Conservation (phyloP, 1,140 invertebrate species). For the Brachionus paranguensis region DNA sequence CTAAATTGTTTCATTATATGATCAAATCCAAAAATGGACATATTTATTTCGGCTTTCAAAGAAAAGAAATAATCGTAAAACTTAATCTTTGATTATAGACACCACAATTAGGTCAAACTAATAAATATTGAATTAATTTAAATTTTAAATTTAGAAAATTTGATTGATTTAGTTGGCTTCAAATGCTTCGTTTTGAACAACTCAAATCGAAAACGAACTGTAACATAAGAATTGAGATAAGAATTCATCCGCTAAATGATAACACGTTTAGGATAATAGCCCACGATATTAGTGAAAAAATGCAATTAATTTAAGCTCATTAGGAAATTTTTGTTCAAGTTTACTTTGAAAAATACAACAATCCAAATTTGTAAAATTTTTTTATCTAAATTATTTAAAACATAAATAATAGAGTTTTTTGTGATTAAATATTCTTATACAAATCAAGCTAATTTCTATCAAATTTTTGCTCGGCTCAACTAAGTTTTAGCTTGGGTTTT, state of each 20-base stretch:
- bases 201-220: neutral
- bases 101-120: conserved; percentile 7
- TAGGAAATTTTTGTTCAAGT: neutral
- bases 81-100: neutral
- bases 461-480: neutral
- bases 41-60: neutral
- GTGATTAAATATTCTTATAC: neutral
- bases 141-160: conserved; percentile 19
- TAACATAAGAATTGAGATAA: conserved; percentile 9
- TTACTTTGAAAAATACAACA: neutral
- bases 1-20: neutral
- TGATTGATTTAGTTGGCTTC: conserved; percentile 16
- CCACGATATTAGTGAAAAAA: neutral
- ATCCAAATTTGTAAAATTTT: neutral
- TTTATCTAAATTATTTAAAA: neutral
- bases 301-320: conserved; percentile 27
- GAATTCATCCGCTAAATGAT: neutral
- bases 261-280: neutral
- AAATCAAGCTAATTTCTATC: neutral
- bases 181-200: neutral
- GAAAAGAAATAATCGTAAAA: neutral
- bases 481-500: conserved; percentile 2
- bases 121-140: conserved; percentile 28
- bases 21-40: neutral
- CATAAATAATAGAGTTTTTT: neutral